phyloP scores from a whole-genome alignment of 2,113 vertebrate species.

The Barnardius zonarius region DNA sequence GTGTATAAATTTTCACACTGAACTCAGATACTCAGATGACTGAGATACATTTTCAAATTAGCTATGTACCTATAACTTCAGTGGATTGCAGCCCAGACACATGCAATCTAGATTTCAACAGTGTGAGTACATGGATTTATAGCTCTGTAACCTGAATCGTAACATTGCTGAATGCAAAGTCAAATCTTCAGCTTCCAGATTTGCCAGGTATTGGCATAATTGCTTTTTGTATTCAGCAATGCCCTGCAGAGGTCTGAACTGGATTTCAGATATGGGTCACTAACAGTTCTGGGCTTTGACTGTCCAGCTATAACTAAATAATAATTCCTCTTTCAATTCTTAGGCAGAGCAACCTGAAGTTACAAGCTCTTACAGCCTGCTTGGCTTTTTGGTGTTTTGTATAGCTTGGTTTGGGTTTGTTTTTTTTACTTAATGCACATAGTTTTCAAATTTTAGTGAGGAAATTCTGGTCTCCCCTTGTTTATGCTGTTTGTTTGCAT shows the following conservation, averaged over 20 bases:
- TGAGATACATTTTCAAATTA: neutral
- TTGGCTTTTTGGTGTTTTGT: neutral
- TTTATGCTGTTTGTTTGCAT: neutral
- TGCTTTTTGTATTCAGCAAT: neutral
- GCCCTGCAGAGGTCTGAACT: neutral
- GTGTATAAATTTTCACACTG: neutral
- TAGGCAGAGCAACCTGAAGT: neutral
- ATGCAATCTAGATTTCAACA: neutral
- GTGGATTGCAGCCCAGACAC: neutral
- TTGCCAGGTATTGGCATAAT: neutral
- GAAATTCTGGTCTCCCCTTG: neutral
- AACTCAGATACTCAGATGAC: neutral
- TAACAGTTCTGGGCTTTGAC: accelerated
- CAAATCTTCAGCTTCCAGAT: neutral
- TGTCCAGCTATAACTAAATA: neutral
- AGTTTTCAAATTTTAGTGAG: neutral
- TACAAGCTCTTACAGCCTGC: neutral
- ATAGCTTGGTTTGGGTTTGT: neutral
- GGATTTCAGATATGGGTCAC: neutral
- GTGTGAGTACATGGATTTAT: neutral
- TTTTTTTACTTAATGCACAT: neutral
- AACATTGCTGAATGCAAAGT: neutral
- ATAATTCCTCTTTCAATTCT: neutral
- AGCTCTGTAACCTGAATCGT: neutral
- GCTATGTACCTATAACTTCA: neutral